Evolutionary conservation across 2,113 vertebrate genomes (phyloP).

Genomic region (Cepphus grylle): DNA sequence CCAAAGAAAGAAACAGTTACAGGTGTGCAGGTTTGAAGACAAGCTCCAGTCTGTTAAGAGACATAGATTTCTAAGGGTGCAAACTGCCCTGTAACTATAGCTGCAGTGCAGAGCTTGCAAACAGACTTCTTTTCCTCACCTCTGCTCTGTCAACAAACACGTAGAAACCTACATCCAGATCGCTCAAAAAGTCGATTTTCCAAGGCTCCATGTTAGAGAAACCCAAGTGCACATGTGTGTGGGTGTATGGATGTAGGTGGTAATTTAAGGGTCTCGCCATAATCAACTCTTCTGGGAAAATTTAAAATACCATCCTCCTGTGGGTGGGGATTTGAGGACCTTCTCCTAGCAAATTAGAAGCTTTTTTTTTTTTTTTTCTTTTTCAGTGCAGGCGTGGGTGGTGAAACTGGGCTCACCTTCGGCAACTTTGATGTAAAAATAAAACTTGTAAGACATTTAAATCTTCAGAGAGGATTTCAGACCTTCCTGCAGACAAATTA

Average conservation of each 20-base stretch:
- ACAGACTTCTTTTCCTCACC: neutral
- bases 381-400: slow-evolving; percentile 14
- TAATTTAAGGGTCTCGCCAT: slow-evolving; percentile 59
- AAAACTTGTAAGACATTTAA: slow-evolving; percentile 60
- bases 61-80: neutral
- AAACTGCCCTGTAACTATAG: neutral
- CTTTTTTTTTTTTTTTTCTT: neutral
- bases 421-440: slow-evolving; percentile 56
- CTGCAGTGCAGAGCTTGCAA: neutral
- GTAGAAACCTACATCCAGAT: neutral
- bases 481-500: slow-evolving; percentile 41
- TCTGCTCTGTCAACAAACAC: slow-evolving; percentile 8
- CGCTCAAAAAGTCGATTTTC: neutral
- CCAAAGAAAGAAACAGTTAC: neutral
- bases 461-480: slow-evolving; percentile 51
- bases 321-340: slow-evolving; percentile 62
- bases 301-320: slow-evolving; percentile 51
- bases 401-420: slow-evolving; percentile 67
- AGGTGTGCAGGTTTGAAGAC: neutral
- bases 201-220: neutral
- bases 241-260: slow-evolving; percentile 37
- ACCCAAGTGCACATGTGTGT: neutral
- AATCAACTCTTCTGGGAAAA: slow-evolving; percentile 38
- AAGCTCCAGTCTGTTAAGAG: neutral
- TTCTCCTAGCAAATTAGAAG: slow-evolving; percentile 54